phyloP scores from a whole-genome alignment of 2,113 vertebrate species.

The Malurus elegans region DNA sequence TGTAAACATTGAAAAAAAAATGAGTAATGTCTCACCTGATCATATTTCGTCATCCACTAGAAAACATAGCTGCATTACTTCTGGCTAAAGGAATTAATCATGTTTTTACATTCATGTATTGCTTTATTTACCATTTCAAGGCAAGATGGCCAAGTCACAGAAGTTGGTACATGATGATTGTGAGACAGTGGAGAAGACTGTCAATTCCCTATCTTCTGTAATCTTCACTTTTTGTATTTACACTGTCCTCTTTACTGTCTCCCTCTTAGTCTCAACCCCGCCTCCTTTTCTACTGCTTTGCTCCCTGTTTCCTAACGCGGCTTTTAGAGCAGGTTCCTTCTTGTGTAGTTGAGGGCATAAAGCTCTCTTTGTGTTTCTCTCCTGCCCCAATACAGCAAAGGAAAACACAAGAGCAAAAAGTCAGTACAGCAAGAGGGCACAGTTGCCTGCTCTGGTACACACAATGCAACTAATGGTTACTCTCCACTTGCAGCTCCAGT shows the following conservation, averaged over 20 bases:
- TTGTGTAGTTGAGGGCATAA: neutral
- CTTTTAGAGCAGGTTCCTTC: neutral
- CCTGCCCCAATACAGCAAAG: neutral
- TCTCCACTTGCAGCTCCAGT: neutral
- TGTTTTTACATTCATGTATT: neutral
- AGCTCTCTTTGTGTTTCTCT: neutral
- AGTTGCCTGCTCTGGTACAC: neutral
- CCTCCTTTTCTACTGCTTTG: neutral
- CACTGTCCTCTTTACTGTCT: neutral
- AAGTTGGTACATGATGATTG: neutral
- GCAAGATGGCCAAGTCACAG: conserved; percentile 2
- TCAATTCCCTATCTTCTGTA: neutral
- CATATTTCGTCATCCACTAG: neutral
- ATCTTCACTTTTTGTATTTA: neutral
- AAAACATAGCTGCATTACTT: neutral
- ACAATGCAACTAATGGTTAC: neutral
- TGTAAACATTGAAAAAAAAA: neutral
- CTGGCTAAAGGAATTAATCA: neutral
- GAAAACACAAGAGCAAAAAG: neutral
- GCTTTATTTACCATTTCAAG: conserved; percentile 31
- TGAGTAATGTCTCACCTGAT: neutral
- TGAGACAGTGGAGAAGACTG: neutral
- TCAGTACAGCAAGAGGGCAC: neutral
- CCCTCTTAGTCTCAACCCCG: neutral
- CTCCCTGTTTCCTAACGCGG: neutral